Base-by-base conservation (phyloP, 2,797 vertebrate genomes). In the Chrysocyon brachyurus region DNA sequence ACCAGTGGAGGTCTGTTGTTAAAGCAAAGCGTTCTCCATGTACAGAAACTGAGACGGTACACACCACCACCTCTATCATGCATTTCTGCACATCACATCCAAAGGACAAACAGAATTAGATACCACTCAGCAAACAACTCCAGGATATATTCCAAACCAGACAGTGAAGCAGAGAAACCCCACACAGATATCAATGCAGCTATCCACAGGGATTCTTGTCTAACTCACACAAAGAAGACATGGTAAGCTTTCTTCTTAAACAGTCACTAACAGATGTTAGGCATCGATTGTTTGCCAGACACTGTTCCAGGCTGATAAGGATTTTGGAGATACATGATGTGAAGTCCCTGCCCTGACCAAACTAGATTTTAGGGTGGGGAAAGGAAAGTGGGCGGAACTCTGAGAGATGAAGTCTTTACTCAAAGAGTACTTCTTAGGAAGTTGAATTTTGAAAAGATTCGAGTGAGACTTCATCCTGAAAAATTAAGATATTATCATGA, bases 371-470 rank as follows among this genome's bases (percentile, higher is more conserved):
- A 12, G n/a, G 57, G 31, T 68, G 2, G 15, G 68, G 40, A 92
- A 73, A 91, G 21, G 31, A 66, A 85, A 91, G 40, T 78, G 57
- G 82, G 52, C 11, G 31, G 24, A 82, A 72, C 24, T 96, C 64
- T 72, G 36, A 93, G 93, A 70, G 61, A 79, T 16, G 31, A 78
- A 57, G 17, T 33, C 73, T 84, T 87, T 87, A 95, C 77, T 81
- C 57, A 87, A 56, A 57, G 33, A 83, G 54, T 12, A 52, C 70
- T 77, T 77, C 79, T 28, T 59, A 90, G 72, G 70, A 90, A 85
- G 82, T 1, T 88, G 73, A 87, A 90, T 82, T 92, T 54, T 56
- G 70, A 92, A 90, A 88, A 91, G 33, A 87, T 19, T 91, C 46
- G 79, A 59, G 92, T 12, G 31, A 90, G 17, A 78, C 0, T 79